phyloP scores from a whole-genome alignment of 1,140 invertebrate species.

The Dryas iulia region DNA sequence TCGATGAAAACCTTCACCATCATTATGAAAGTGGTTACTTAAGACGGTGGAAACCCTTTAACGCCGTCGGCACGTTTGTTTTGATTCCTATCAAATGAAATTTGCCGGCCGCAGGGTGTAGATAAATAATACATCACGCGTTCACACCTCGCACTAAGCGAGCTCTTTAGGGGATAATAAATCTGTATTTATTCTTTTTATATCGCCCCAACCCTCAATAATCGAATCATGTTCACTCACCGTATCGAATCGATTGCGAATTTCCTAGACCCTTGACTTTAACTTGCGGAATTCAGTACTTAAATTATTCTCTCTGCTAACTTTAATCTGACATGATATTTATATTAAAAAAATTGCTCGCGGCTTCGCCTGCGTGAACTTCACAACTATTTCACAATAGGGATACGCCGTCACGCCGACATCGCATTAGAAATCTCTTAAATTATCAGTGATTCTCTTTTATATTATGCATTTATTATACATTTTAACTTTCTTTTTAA shows the following conservation, averaged over 20 bases:
- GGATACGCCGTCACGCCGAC: no score
- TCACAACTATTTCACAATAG: no score
- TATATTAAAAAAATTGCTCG: no score
- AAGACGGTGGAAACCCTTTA: slow-evolving; percentile 38
- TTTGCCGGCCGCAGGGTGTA: slow-evolving; percentile 60
- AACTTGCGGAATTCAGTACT: slow-evolving; percentile 8
- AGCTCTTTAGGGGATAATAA: slow-evolving; percentile 78
- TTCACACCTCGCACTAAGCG: slow-evolving; percentile 75
- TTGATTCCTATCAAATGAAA: slow-evolving; percentile 72
- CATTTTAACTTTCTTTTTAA: no score
- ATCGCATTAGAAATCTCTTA: no score
- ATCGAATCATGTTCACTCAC: slow-evolving; percentile 68
- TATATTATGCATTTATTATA: no score
- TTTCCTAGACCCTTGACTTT: slow-evolving; percentile 25
- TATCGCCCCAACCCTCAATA: slow-evolving; percentile 66
- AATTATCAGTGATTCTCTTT: no score
- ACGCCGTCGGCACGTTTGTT: slow-evolving; percentile 53
- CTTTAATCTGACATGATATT: no score
- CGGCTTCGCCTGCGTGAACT: no score
- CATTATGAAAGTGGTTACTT: slow-evolving; percentile 5
- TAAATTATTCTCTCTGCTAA: no score
- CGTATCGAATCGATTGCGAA: slow-evolving; percentile 71
- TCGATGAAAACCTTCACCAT: neutral
- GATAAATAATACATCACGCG: slow-evolving; percentile 75
- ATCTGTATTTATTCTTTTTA: slow-evolving; percentile 80